Evolutionary conservation across 2,888 invertebrate species (phyloP).

Genomic region (Adelphocoris suturalis): DNA sequence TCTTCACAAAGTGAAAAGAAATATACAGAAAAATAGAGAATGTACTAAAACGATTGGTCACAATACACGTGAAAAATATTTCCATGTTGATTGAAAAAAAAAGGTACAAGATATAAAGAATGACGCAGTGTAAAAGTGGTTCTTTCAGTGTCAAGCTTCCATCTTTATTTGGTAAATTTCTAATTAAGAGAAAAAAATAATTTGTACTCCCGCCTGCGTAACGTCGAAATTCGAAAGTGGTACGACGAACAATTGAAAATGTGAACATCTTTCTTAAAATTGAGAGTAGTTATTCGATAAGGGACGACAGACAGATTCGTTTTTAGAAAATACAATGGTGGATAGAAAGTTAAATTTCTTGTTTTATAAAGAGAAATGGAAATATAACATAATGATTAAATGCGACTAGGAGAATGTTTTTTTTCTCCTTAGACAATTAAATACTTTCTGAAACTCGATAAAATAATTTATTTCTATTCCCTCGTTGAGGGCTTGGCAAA

Average conservation of each 20-base stretch:
- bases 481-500: not conserved
- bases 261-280: constrained; percentile 1
- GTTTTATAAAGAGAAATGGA: not conserved
- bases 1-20: not conserved
- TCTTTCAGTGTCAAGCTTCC: constrained; percentile 33
- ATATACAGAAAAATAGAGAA: not conserved
- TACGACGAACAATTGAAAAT: constrained; percentile 18
- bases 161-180: not conserved
- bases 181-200: not conserved
- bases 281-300: not conserved
- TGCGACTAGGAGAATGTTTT: constrained; percentile 16
- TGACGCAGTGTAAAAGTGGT: constrained; percentile 27
- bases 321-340: not conserved
- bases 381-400: not conserved
- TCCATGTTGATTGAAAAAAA: constrained; percentile 2
- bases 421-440: not conserved
- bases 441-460: not conserved
- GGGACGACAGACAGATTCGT: not conserved
- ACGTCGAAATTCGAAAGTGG: not conserved
- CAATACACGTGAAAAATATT: not conserved
- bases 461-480: constrained; percentile 5
- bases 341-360: not conserved
- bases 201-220: not conserved
- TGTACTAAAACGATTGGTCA: not conserved
- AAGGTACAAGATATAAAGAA: not conserved